These are phyloP conservation scores for Oceanites oceanicus DNA, from an alignment of 2,113 vertebrate species.

Conservation along the genomic window DNA sequence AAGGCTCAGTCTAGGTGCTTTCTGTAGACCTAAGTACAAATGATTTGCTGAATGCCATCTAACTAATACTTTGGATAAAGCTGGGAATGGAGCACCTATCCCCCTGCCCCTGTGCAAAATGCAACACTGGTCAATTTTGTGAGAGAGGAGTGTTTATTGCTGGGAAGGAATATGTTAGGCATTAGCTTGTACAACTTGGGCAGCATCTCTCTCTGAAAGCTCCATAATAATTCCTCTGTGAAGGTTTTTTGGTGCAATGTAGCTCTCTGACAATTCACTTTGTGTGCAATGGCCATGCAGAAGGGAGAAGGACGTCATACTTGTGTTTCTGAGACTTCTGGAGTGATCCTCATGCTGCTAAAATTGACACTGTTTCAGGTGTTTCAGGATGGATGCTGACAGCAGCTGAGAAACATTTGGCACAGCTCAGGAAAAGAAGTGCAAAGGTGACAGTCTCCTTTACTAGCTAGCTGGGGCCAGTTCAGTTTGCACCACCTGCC, in stretches of 20 bases:
- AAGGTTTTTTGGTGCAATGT: neutral
- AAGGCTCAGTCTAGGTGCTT: neutral
- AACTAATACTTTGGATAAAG: neutral
- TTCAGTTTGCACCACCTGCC: neutral
- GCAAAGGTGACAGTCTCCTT: neutral
- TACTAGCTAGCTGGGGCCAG: neutral
- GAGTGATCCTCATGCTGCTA: neutral
- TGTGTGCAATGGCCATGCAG: neutral
- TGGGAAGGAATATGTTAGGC: neutral
- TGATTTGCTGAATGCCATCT: neutral
- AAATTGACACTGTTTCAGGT: neutral
- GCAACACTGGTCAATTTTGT: fast-evolving
- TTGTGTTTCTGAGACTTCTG: neutral
- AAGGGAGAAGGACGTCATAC: neutral
- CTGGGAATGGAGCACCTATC: neutral
- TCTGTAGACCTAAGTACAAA: neutral
- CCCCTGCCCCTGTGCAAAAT: neutral
- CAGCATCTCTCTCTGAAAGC: neutral
- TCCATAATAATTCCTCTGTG: neutral
- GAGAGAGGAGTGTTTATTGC: neutral
- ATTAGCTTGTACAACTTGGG: neutral
- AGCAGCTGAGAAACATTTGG: neutral
- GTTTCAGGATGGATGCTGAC: neutral
- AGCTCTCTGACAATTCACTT: neutral
- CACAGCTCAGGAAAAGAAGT: neutral